Conservation (phyloP, 2,113 vertebrate species). For the Mesitornis unicolor region DNA sequence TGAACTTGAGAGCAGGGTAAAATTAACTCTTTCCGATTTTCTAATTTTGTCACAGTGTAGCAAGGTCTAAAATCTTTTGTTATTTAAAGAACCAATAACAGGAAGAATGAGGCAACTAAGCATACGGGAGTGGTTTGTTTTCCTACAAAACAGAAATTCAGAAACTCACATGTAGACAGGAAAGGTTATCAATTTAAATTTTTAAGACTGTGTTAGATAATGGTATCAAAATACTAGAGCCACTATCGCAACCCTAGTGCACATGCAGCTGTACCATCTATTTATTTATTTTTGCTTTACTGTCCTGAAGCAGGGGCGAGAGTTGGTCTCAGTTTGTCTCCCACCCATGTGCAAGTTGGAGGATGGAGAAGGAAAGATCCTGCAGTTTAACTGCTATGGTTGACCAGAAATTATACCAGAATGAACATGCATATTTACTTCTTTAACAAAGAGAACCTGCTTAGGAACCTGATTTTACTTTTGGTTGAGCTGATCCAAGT, state of each 20-base stretch:
- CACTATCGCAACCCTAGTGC: background rate
- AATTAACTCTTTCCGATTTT: background rate
- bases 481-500: background rate
- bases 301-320: background rate
- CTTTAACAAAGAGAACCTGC: background rate
- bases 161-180: background rate
- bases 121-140: accelerated
- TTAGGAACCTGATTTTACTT: background rate
- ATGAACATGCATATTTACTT: background rate
- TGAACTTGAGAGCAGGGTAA: background rate
- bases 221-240: background rate
- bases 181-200: background rate
- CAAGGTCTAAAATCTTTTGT: background rate
- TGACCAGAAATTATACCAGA: background rate
- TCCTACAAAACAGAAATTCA: background rate
- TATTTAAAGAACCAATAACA: background rate
- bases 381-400: background rate
- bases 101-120: background rate
- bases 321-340: background rate
- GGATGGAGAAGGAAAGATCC: background rate
- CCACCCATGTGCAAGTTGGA: background rate
- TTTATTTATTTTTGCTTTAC: background rate
- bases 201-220: background rate
- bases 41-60: background rate
- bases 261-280: background rate